Conservation (phyloP, 2,888 invertebrate species). For the Ectemnius cavifrons region DNA sequence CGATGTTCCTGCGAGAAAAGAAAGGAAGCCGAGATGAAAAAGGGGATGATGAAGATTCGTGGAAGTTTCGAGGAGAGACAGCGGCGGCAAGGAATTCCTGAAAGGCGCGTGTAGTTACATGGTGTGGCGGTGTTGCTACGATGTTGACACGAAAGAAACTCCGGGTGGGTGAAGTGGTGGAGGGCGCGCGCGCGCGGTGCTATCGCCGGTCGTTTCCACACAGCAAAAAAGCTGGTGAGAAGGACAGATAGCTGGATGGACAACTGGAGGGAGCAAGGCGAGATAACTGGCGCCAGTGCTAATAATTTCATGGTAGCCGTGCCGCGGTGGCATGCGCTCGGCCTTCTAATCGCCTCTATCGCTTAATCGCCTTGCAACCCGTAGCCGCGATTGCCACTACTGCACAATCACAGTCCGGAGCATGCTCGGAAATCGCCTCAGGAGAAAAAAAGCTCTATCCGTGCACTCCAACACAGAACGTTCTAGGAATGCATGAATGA, state of each 20-base stretch:
- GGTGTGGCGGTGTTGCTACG: neutral
- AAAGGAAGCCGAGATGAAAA: no score
- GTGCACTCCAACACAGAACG: neutral
- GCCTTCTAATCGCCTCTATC: slow-evolving; percentile 60
- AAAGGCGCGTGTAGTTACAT: neutral
- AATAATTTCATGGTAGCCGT: slow-evolving; percentile 66
- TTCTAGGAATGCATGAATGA: neutral
- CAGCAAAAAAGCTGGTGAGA: slow-evolving; percentile 14
- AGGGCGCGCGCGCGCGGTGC: neutral
- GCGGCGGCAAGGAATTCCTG: neutral
- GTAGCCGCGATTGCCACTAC: neutral
- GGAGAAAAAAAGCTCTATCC: neutral
- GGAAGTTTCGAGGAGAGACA: no score
- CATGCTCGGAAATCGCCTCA: neutral
- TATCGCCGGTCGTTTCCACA: slow-evolving; percentile 24
- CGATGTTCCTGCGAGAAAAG: no score
- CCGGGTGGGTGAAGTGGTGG: slow-evolving; percentile 4
- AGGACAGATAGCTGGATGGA: slow-evolving; percentile 26
- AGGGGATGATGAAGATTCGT: no score
- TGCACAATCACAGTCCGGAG: neutral
- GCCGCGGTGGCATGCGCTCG: slow-evolving; percentile 47
- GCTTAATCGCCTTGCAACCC: slow-evolving; percentile 56
- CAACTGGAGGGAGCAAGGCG: slow-evolving; percentile 38
- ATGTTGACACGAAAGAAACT: slow-evolving; percentile 1
- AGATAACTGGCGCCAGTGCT: slow-evolving; percentile 65